Conservation (phyloP, 2,113 vertebrate species). For the Ascaphus truei region DNA sequence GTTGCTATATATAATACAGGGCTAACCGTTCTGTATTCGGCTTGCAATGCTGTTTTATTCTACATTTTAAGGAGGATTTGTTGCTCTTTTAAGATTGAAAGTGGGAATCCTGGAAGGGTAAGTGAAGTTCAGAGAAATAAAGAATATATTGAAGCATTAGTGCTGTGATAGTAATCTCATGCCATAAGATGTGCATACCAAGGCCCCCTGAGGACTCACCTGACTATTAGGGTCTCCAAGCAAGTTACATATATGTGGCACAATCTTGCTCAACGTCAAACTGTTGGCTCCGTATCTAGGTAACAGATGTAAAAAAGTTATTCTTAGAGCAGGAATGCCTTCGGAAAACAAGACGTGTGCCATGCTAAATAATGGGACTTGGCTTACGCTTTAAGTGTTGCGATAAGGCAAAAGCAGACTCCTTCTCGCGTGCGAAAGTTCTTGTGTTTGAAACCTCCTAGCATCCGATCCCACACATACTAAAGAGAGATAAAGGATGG, state of each 20-base stretch:
- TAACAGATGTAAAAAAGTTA: conserved; percentile 19
- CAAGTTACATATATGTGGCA: conserved; percentile 97
- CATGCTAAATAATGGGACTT: no score
- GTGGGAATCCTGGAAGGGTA: no score
- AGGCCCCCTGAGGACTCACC: conserved; percentile 73
- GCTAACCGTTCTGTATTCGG: no score
- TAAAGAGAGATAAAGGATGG: conserved; percentile 44
- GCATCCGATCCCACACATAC: conserved; percentile 95
- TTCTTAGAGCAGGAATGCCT: background rate
- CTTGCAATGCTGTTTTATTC: no score
- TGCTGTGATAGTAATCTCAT: no score
- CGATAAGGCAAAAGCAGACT: conserved; percentile 93
- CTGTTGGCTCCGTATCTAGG: conserved; percentile 92
- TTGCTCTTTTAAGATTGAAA: no score
- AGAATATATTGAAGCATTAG: no score
- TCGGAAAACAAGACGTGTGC: background rate
- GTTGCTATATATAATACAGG: no score
- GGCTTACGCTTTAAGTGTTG: conserved; percentile 88
- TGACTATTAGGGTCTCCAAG: conserved; percentile 95
- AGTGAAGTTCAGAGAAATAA: no score
- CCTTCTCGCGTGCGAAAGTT: conserved; percentile 96
- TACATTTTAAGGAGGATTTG: no score
- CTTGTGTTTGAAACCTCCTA: conserved; percentile 97
- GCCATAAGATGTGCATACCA: no score
- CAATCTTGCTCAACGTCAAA: conserved; percentile 95